These are phyloP conservation scores for Limnodromus scolopaceus DNA, from an alignment of 2,797 vertebrate genomes.

Conservation along the genomic window DNA sequence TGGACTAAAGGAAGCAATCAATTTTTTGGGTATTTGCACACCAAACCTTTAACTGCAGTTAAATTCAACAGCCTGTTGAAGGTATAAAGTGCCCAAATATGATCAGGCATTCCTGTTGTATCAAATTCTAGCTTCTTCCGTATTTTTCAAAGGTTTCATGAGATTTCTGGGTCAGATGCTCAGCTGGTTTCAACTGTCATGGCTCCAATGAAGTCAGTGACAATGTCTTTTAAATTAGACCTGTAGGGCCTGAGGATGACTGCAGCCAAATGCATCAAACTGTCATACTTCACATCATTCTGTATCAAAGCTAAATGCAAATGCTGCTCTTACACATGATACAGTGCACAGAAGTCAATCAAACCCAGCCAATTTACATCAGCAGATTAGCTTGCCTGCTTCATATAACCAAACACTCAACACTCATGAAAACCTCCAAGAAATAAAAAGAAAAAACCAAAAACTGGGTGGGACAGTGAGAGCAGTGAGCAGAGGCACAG, in stretches of 20 bases:
- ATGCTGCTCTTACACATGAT: background rate
- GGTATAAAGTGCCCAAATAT: background rate
- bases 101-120: background rate
- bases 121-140: background rate
- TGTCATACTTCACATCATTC: background rate
- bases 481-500: background rate
- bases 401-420: background rate
- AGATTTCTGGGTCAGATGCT: slow-evolving; percentile 13
- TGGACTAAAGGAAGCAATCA: background rate
- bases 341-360: background rate
- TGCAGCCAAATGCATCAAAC: background rate
- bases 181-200: slow-evolving; percentile 1
- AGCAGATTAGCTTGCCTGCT: background rate
- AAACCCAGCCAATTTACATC: slow-evolving; percentile 10
- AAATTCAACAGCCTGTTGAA: background rate
- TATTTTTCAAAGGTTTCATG: slow-evolving; percentile 10
- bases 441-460: background rate
- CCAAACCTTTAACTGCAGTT: background rate
- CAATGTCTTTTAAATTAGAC: slow-evolving; percentile 33
- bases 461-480: background rate
- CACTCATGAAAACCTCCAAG: background rate
- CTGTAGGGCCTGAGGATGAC: background rate
- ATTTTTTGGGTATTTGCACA: background rate
- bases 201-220: background rate
- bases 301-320: slow-evolving; percentile 25